Base-by-base conservation (phyloP, 2,888 invertebrate species). In the Thalpophila matura region DNA sequence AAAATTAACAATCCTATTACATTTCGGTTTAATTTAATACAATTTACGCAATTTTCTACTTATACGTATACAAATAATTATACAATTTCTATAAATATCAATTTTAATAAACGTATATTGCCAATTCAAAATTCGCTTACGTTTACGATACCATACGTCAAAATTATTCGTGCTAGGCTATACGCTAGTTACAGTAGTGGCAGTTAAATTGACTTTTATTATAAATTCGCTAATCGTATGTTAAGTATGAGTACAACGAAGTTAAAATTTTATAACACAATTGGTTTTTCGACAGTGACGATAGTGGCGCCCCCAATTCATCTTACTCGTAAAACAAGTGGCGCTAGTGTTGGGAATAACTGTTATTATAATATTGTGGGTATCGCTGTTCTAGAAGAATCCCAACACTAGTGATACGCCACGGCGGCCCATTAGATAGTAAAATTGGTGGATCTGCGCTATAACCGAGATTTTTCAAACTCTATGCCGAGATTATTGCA, bases 341-440 rank as follows among this genome's bases (percentile, higher is more conserved):
- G 6, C 43, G 24, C 51, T 42, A 49, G 16, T 45, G 59, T 60
- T 60, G 66, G 46, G 57, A 50, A 70, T 40, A 20, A 18, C 45
- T 43, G 0, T 14, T 24, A 24, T n/a, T 24, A 29, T 38, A 47
- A 43, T 24, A 10, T 50, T 72, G n/a, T 31, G 16, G 22, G 6
- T 40, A 46, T 27, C 20, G 6, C 43, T 54, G 12, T 40, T 53
- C 29, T 27, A 37, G 40, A 14, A 46, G 37, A 24, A 5, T 47
- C 63, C 46, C 60, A 64, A 60, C 57, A 57, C 42, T 46, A 38
- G 38, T 20, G 47, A 26, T 47, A 51, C 29, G 2, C 38, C 22
- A 40, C 14, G 9, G 20, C 5, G 18, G 31, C 55, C 51, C 47
- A 22, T 22, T 46, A 12, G 18, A 37, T 24, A 59, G 47, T 64